These are phyloP conservation scores for Lates calcarifer DNA, from an alignment of 2,113 vertebrate species.

Conservation along the genomic window DNA sequence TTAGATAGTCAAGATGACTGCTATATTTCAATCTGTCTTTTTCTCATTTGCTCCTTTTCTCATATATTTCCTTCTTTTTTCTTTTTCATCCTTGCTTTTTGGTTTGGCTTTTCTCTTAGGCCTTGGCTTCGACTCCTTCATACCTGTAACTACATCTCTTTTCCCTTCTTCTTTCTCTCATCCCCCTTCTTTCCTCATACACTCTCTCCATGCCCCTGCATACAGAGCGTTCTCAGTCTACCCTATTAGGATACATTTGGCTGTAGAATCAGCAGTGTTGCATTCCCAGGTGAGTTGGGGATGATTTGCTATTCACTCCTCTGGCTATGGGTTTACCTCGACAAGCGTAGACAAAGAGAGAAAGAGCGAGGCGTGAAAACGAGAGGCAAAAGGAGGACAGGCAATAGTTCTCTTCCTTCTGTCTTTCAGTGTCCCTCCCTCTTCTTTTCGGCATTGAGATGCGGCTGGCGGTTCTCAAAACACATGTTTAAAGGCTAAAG, in stretches of 20 bases:
- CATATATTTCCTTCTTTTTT: background rate
- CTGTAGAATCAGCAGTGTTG: conserved; percentile 56
- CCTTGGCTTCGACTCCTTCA: conserved; percentile 31
- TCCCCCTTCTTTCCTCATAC: background rate
- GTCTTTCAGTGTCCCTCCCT: conserved; percentile 56
- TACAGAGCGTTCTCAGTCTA: conserved; percentile 38
- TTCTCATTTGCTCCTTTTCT: conserved; percentile 1
- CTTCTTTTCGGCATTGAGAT: conserved; percentile 59
- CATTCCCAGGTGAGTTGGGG: conserved; percentile 66
- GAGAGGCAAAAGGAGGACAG: conserved; percentile 38
- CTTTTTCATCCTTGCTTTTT: background rate
- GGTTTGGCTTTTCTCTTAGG: conserved; percentile 16
- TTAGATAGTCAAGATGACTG: conserved; percentile 29
- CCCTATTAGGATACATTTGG: conserved; percentile 72
- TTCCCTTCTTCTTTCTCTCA: background rate
- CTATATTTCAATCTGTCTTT: conserved; percentile 9
- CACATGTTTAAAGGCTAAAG: conserved; percentile 78
- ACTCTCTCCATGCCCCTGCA: conserved; percentile 14
- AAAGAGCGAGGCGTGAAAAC: conserved; percentile 27
- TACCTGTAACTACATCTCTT: conserved; percentile 29
- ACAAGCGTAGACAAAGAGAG: conserved; percentile 42
- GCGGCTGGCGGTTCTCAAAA: conserved; percentile 57
- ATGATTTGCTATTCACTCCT: conserved; percentile 75
- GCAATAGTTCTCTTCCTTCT: conserved; percentile 29
- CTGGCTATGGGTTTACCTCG: conserved; percentile 71